Percentiles rank a stretch among this genome's conserved stretches.
Evolutionary conservation across 2,888 invertebrate species (phyloP).

Genomic region (Cerceris ruficornis): DNA sequence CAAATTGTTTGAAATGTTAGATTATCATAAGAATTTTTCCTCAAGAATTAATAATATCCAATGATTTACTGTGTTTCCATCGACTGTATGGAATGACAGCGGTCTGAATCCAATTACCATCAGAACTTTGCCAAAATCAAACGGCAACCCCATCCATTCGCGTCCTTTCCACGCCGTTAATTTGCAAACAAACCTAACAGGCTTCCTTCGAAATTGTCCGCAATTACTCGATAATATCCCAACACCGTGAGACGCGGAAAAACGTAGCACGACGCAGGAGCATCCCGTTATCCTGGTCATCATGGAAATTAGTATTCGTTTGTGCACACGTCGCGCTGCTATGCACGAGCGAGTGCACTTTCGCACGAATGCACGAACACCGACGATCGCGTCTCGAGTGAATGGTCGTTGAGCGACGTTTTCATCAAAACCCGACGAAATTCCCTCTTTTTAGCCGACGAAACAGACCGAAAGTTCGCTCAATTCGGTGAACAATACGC

Average conservation of each 20-base stretch:
- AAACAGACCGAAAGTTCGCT: conserved; percentile 31
- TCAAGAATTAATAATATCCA: no score
- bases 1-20: no score
- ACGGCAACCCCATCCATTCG: no score
- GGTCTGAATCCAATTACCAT: no score
- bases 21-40: no score
- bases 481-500: conserved; percentile 26
- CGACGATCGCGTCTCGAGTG: conserved; percentile 27
- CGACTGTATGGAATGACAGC: no score
- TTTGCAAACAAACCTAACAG: no score
- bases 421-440: conserved; percentile 9
- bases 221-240: not conserved
- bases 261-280: not conserved
- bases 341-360: conserved; percentile 55
- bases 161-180: no score
- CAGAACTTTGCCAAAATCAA: no score
- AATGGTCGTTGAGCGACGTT: conserved; percentile 15
- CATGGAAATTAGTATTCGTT: conserved; percentile 71
- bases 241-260: not conserved
- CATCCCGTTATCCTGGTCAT: conserved; percentile 32
- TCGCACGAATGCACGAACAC: conserved; percentile 30
- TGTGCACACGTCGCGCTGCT: conserved; percentile 57
- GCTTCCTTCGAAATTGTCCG: not conserved
- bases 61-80: no score
- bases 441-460: not conserved